Evolutionary conservation across 2,113 vertebrate genomes (phyloP), one percentile per base, ranked within the genome.

Genomic region (Myiozetetes cayanensis): DNA sequence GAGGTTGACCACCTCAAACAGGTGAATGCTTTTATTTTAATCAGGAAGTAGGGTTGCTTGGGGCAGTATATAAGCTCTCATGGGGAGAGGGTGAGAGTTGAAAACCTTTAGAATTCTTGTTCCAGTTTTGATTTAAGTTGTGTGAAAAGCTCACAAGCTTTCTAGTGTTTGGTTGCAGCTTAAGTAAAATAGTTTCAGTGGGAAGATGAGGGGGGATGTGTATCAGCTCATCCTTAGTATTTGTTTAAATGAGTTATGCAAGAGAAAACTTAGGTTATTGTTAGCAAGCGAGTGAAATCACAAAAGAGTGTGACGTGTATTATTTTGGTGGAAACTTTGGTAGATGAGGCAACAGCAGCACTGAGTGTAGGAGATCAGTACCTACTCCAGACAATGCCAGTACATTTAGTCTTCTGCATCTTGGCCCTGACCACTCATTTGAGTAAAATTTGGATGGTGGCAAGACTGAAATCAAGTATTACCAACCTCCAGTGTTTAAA

Each of bases 141-240:
- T 33, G 8, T 41, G 65, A 86, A 65, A 66, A 80, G 7, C 61
- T 90, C 9, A 0, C 14, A 56, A 62, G 27, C 50, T 95, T 89
- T 74, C 81, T 80, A 58, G 37, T 79, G 62, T 70, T 94, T 11
- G n/a, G 59, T 71, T 59, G 67, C 87, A 93, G 63, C 56, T 93
- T 74, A 68, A 88, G 79, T 90, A 39, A 95, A 95, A 77, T 70
- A 63, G 27, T 77, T 85, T 56, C 78, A 80, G 31, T 93, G 87
- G 87, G 68, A 94, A 86, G 82, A 80, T 88, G 68, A 84, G 63
- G 55, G 55, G 73, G 75, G 79, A 27, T 72, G 81, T 61, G n/a
- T 85, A 76, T 95, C 66, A 87, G 52, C 46, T 74, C 13, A 11
- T 59, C 30, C 62, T 91, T 90, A 74, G 30, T 93, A 71, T 83